Evolutionary conservation across 2,888 invertebrate species (phyloP), one percentile per base, ranked within the genome.

Genomic region (Macrosiphum euphorbiae): DNA sequence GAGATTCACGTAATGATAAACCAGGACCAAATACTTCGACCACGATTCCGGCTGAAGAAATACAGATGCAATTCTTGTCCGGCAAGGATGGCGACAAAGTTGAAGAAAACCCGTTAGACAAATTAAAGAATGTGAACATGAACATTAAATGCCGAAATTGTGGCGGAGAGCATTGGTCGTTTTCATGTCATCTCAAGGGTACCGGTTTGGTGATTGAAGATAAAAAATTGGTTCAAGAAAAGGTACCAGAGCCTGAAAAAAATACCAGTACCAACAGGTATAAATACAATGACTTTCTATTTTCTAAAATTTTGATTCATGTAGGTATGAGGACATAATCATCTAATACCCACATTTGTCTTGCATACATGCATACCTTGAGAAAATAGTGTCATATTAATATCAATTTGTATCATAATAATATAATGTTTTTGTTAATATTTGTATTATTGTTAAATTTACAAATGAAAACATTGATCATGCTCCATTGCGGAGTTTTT

Each of bases 11-110:
- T 26, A 97, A 96, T 95, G 99, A 99, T 96, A 98, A 99, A 95
- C 98, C 99, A n/a, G 99, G 99, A 0, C 99, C 99, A 0, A 99
- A 99, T 96, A 98, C 99, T 41, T 98, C 99, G n/a, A 99, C 99
- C 11, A 99, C 99, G 1, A 98, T 99, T 95, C 98, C 98, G 1
- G 94, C 94, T 7, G 95, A 95, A 94, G 95, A 95, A 91, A 98
- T 99, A 16, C 98, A 97, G 95, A 98, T 99, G 98, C 99, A 98
- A 95, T 98, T 98, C 95, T 97, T 98, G 92, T 98, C 97, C 55
- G 98, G 97, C 95, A 98, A 98, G 96, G 98, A 98, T 95, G 98
- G 98, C 95, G 98, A 97, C 95, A 97, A 98, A 95, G 97, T 97
- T 86, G 98, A 98, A 95, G 99, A 99, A 95, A 98, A 98, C 95